phyloP scores from a whole-genome alignment of 2,797 vertebrate genomes.

The Lateolabrax maculatus region DNA sequence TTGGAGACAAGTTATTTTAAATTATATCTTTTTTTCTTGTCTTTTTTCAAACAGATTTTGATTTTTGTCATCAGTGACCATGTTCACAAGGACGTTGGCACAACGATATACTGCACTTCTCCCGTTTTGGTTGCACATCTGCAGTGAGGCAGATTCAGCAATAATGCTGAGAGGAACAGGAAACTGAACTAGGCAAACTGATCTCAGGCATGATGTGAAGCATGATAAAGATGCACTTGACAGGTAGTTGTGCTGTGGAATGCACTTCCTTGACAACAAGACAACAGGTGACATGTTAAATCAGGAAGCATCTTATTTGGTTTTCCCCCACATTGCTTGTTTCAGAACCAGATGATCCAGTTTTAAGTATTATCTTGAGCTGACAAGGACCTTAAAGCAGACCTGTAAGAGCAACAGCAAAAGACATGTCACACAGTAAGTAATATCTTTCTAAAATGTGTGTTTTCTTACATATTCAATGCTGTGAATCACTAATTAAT shows the following conservation, averaged over 20 bases:
- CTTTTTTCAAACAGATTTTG: background rate
- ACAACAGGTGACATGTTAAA: background rate
- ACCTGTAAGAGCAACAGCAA: conserved; percentile 23
- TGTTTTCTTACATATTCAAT: background rate
- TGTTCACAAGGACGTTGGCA: background rate
- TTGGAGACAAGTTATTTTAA: background rate
- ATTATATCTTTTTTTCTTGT: background rate
- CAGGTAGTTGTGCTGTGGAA: conserved; percentile 32
- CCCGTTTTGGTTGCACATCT: background rate
- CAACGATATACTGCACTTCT: too few species aligned
- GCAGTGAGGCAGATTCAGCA: conserved; percentile 24
- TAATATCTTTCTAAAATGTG: background rate
- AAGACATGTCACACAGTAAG: conserved; percentile 60
- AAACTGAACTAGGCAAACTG: conserved; percentile 2
- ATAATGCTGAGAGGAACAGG: too few species aligned
- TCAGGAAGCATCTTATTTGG: conserved; percentile 32
- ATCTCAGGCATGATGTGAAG: background rate
- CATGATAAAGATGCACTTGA: conserved; percentile 7
- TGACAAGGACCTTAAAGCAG: conserved; percentile 35
- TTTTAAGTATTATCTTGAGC: conserved; percentile 28
- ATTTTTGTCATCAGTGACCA: background rate
- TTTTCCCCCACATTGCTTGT: background rate
- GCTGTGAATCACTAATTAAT: background rate
- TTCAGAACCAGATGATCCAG: conserved; percentile 45
- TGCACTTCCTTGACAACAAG: conserved; percentile 58